Evolutionary conservation across 1,140 invertebrate genomes (phyloP).

Genomic region (Zaprionus capensis): DNA sequence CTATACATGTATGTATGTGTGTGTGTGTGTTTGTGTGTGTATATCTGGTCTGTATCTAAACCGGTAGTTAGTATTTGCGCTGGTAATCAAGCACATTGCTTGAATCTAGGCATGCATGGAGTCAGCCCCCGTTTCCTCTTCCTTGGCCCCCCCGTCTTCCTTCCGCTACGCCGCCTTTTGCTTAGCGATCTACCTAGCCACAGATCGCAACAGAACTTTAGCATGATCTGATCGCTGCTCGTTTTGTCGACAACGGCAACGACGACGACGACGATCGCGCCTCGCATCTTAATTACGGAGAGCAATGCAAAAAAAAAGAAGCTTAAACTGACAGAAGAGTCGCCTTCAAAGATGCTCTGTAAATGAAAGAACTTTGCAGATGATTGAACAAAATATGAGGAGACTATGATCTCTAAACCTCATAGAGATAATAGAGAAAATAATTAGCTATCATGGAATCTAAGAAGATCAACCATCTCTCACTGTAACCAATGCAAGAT

Average conservation of each 20-base stretch:
- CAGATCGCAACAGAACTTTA: slow-evolving; percentile 60
- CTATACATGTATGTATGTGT: slow-evolving; percentile 18
- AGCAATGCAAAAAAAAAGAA: slow-evolving; percentile 51
- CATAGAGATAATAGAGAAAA: no score
- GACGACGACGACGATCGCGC: slow-evolving; percentile 71
- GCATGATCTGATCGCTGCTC: slow-evolving; percentile 48
- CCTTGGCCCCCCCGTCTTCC: not conserved
- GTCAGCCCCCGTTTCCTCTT: slow-evolving; percentile 31
- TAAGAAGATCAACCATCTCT: not conserved
- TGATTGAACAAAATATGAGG: no score
- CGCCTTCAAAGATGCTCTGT: not conserved
- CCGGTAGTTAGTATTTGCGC: slow-evolving; percentile 82
- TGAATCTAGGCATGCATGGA: slow-evolving; percentile 77
- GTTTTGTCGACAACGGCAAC: slow-evolving; percentile 41
- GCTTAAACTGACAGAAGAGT: slow-evolving; percentile 31
- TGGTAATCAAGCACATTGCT: slow-evolving; percentile 79
- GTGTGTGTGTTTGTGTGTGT: slow-evolving; percentile 21
- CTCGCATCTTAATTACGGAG: slow-evolving; percentile 82
- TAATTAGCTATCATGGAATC: not conserved
- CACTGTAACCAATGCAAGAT: no score
- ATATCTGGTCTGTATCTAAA: slow-evolving; percentile 73
- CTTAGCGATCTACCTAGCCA: not conserved
- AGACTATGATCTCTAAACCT: no score
- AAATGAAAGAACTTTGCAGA: not conserved
- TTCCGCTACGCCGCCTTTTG: not conserved